These are phyloP conservation scores for Drosophila elegans DNA, from an alignment of 1,140 invertebrate species.

Conservation along the genomic window DNA sequence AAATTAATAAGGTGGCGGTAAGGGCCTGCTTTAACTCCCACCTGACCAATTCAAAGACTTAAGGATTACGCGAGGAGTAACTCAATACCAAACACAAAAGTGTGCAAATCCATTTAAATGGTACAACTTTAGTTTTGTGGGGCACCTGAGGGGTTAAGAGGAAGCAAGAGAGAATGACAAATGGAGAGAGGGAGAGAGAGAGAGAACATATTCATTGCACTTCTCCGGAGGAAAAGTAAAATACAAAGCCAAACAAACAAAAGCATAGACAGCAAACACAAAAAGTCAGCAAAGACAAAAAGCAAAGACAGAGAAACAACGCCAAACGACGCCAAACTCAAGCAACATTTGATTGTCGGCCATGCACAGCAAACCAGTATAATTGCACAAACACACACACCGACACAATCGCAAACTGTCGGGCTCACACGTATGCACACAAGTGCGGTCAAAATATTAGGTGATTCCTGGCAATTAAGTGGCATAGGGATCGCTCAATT, in stretches of 20 bases:
- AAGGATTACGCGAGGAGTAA: conserved; percentile 61
- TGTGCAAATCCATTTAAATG: conserved; percentile 59
- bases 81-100: conserved; percentile 50
- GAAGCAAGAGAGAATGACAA: not conserved
- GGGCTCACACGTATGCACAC: conserved; percentile 21
- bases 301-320: conserved; percentile 47
- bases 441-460: conserved; percentile 11
- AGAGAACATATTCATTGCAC: conserved; percentile 12
- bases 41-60: conserved; percentile 11
- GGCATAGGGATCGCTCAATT: not conserved
- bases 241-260: conserved; percentile 30
- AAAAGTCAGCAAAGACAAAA: conserved; percentile 37
- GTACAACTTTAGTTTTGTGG: conserved; percentile 34
- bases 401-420: conserved; percentile 27
- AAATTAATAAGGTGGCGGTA: not conserved
- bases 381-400: conserved; percentile 72
- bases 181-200: not conserved
- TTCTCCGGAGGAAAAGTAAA: conserved; percentile 17
- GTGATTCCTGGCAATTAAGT: not conserved
- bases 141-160: not conserved
- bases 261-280: conserved; percentile 17
- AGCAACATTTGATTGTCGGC: conserved; percentile 76
- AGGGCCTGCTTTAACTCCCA: no score
- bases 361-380: conserved; percentile 77
- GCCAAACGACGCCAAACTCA: conserved; percentile 38